Evolutionary conservation across 2,888 invertebrate genomes (phyloP), one percentile per base, ranked within the genome.

Genomic region (Rhamnusium bicolor): DNA sequence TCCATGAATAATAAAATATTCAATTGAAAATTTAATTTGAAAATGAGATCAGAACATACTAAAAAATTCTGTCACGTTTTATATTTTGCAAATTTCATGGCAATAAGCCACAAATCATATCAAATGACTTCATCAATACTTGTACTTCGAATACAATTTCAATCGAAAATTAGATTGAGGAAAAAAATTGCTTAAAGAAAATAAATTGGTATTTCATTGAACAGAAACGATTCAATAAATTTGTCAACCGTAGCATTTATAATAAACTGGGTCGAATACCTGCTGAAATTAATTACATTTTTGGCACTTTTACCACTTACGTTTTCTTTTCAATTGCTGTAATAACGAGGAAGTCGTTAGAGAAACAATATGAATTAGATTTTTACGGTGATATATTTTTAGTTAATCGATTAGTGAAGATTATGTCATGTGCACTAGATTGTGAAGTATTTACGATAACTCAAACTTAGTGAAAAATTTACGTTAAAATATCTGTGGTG

Each of bases 1-100:
- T 14, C 21, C 24, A 24, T 62, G 62, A 62, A 49, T 62, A 24
- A 47, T 27, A 7, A 47, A 62, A 62, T 47, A 24, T 46, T 27
- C n/a, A 24, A 19, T 47, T 49, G 0, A 49, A 47, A 32, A n/a
- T 47, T 47, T n/a, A 32, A 62, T 62, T 62, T 47, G 47, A 62
- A 49, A 24, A 0, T n/a, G n/a, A 24, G 47, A 62, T 1, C 32
- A 19, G 19, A 24, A n/a, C 21, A 12, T 19, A 53, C 8, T 10
- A 10, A 40, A 24, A 40, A 40, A 10, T 40, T 40, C n/a, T n/a
- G 40, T 4, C n/a, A 40, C n/a, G 40, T 4, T 40, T 40, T 40
- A 19, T 40, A 40, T 40, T 12, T n/a, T 40, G 40, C 40, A 40
- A 12, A 40, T 40, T 40, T 40, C 40, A 40, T 40, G 40, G n/a